phyloP scores from a whole-genome alignment of 2,797 vertebrate species.

The Characodon lateralis region DNA sequence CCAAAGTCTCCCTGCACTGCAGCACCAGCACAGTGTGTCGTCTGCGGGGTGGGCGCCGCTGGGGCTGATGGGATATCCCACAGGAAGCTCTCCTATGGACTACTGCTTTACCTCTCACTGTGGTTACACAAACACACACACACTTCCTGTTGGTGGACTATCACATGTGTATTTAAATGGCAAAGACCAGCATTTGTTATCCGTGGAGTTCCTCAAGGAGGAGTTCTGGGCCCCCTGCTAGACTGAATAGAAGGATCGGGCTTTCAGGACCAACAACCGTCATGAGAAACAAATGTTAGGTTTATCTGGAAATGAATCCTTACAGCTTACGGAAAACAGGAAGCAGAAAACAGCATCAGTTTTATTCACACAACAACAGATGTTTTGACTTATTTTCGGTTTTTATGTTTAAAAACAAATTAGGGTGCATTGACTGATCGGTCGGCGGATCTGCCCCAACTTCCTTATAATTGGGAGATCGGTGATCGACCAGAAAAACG shows the following conservation, averaged over 20 bases:
- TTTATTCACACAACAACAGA: no score
- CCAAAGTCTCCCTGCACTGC: slow-evolving; percentile 55
- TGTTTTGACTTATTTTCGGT: no score
- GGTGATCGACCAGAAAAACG: no score
- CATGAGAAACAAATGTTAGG: no score
- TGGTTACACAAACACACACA: slow-evolving; percentile 15
- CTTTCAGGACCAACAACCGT: background rate
- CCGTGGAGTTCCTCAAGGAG: slow-evolving; percentile 2
- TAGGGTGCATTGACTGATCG: no score
- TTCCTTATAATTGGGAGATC: no score
- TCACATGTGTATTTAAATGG: background rate
- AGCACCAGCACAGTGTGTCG: slow-evolving; percentile 55
- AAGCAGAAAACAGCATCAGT: no score
- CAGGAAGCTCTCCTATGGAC: slow-evolving; percentile 40
- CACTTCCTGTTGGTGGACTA: background rate
- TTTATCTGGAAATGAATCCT: background rate
- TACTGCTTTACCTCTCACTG: slow-evolving; percentile 25
- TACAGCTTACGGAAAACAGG: background rate
- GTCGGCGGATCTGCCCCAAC: no score
- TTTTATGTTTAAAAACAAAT: no score
- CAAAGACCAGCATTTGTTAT: background rate
- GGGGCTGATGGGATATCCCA: slow-evolving; percentile 36
- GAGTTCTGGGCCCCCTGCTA: background rate
- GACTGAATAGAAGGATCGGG: background rate
- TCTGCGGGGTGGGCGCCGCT: slow-evolving; percentile 15